phyloP scores from a whole-genome alignment of 2,797 vertebrate species.

The Molossus molossus region DNA sequence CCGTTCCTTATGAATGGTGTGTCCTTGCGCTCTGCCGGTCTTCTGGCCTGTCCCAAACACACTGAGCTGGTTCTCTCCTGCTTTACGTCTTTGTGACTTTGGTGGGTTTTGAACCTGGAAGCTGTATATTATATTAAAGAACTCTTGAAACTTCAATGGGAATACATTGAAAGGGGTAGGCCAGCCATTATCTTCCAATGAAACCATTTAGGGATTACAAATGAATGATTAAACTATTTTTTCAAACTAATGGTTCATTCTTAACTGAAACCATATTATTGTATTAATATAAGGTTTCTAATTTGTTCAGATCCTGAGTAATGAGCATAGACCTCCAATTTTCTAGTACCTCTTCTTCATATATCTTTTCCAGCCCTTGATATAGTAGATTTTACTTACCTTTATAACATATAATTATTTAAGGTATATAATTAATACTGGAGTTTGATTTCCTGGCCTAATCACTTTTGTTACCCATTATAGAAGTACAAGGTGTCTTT shows the following conservation, averaged over 20 bases:
- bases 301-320: conserved; percentile 66
- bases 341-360: conserved; percentile 33
- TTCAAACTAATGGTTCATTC: conserved; percentile 59
- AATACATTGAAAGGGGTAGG: conserved; percentile 41
- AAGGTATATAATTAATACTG: conserved; percentile 49
- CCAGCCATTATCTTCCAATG: conserved; percentile 60
- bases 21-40: background rate
- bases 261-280: conserved; percentile 69
- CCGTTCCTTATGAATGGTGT: background rate
- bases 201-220: conserved; percentile 63
- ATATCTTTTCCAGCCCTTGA: conserved; percentile 39
- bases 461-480: conserved; percentile 65
- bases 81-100: conserved; percentile 75
- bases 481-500: conserved; percentile 40
- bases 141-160: conserved; percentile 51
- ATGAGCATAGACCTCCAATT: conserved; percentile 40
- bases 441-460: conserved; percentile 25
- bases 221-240: conserved; percentile 72
- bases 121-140: conserved; percentile 61
- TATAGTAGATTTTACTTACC: conserved; percentile 50
- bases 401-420: conserved; percentile 55
- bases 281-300: conserved; percentile 62
- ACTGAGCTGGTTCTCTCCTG: conserved; percentile 70
- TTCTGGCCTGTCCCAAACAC: background rate
- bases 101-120: conserved; percentile 74